Base-by-base conservation (phyloP, 2,113 vertebrate species). In the Leptobrachium ailaonicum region DNA sequence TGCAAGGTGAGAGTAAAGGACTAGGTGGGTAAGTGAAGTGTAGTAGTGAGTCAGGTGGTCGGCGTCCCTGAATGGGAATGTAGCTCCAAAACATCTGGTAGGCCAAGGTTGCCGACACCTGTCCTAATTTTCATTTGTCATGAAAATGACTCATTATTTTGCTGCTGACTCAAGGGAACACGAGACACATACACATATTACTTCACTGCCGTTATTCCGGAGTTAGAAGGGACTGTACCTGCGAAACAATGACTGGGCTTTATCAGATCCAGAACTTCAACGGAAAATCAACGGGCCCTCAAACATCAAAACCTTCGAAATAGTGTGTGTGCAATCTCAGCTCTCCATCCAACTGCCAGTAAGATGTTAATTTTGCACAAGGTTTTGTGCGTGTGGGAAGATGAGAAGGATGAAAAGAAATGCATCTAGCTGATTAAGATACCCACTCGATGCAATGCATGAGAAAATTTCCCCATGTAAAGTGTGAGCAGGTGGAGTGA, bases 301-400 rank as follows among this genome's bases (percentile, higher is more conserved):
- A 12, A 14, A 69, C 67, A 69, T 69, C 67, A 69, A 69, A 69
- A 44, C 67, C 43, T 44, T 44, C 12, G 13, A 69, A 69, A 69
- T 66, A 13, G 11, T 44, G 40, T 69, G 41, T 42, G 45, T 14
- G 42, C 41, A 44, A 69, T 42, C 10, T 32, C 64, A 60, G 11
- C 1, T 67, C 32, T 67, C 10, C 41, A 14, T 14, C 11, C 2
- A 4, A 9, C 12, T 14, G 45, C 2, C 67, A 2, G 43, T 3
- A 66, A 69, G 67, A 69, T 69, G 6, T 6, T n/a, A 69, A 69
- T 69, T 42, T 69, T 6, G 7, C 43, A 13, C 43, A 44, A 69
- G 67, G 2, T 69, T 41, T 44, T 44, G 45, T 12, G 43, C 9
- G 12, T 7, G 67, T 69, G 67, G 67, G 67, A 14, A 42, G 41